These are phyloP conservation scores for Diabrotica undecimpunctata DNA, from an alignment of 1,140 invertebrate species.

Conservation along the genomic window DNA sequence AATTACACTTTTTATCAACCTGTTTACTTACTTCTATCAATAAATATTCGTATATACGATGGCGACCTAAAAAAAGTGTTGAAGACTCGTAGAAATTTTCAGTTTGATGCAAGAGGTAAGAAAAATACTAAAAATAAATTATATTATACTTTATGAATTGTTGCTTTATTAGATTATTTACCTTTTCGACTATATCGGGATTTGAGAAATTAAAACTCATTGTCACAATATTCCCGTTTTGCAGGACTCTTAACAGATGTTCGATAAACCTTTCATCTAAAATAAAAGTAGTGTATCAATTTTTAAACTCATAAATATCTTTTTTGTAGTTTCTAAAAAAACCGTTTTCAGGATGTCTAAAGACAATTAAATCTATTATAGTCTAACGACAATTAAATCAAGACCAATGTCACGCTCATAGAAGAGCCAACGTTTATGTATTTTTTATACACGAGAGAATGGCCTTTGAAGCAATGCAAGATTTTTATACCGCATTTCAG, in stretches of 20 bases:
- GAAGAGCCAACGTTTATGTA: no score
- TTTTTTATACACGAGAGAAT: no score
- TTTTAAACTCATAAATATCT: not conserved
- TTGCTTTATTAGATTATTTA: conserved; percentile 9
- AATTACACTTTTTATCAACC: no score
- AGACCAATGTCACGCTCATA: not conserved
- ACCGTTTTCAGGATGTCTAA: no score
- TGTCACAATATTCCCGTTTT: conserved; percentile 17
- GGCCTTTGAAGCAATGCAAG: no score
- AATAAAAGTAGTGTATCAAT: conserved; percentile 12
- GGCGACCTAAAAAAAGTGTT: conserved; percentile 31
- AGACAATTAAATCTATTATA: not conserved
- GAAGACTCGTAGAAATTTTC: conserved; percentile 23
- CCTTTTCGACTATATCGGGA: conserved; percentile 31
- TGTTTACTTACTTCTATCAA: conserved; percentile 27
- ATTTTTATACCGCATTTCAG: no score
- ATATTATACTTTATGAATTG: not conserved
- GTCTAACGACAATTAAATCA: not conserved
- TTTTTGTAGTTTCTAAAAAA: not conserved
- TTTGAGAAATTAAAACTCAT: conserved; percentile 30
- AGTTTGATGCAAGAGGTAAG: conserved; percentile 26
- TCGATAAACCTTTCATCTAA: conserved; percentile 20
- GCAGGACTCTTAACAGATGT: conserved; percentile 15
- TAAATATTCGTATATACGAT: conserved; percentile 33
- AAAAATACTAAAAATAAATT: conserved; percentile 30